Base-by-base conservation (phyloP, 2,113 vertebrate genomes). In the Triplophysa siluroides region DNA sequence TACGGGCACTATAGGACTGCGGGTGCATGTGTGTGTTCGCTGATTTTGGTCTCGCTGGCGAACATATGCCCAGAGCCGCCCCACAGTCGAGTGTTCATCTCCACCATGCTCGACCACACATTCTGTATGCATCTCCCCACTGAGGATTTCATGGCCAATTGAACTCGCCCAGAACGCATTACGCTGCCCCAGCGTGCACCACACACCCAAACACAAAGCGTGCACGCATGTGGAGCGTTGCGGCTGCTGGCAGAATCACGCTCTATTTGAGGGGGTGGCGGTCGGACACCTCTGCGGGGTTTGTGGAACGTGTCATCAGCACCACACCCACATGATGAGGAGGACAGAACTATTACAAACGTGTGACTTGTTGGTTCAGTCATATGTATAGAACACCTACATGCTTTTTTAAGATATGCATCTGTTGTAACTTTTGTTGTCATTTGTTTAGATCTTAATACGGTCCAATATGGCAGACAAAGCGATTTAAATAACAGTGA, bases 111-210 rank as follows among this genome's bases (percentile, higher is more conserved):
- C 79, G 78, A 83, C 81, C 85, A 78, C 76, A 79, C 79, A 81
- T 77, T 76, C 64, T 78, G 68, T 56, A 84, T 83, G 85, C 58
- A 24, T 61, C 75, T 81, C 75, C 68, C 78, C 81, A 80, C 76
- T 61, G 71, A 73, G 72, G 63, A 85, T 86, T 86, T 86, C 79
- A 86, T 85, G 83, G 83, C 73, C 83, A 85, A 86, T 86, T 86
- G 79, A 81, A 63, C 76, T 52, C 61, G 38, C 79, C 50, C 61
- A 58, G 21, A 71, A 76, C 60, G 76, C 54, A 79, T 70, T 73
- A 67, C 77, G 74, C 75, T 62, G 71, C n/a, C 78, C 76, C 65
- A 80, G 65, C 70, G 52, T 81, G 81, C 45, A 63, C 54, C 66
- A 52, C 67, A 64, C 71, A 52, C 52, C 50, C 24, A 21, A 66